Conservation (phyloP, 2,888 invertebrate genomes). For the Thymelicus sylvestris region DNA sequence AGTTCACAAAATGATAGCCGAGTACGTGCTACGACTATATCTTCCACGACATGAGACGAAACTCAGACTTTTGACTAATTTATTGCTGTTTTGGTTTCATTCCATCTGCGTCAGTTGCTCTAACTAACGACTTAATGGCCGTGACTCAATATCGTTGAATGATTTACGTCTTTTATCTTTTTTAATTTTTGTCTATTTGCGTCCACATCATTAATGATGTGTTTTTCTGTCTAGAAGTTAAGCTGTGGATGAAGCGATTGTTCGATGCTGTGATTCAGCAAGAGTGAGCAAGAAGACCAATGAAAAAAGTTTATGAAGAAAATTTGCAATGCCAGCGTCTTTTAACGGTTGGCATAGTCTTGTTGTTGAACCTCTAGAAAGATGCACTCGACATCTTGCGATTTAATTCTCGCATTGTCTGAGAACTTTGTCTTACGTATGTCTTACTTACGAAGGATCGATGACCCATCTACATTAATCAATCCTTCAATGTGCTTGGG, state of each 20-base stretch:
- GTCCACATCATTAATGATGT: constrained; percentile 23
- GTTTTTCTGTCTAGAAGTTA: constrained; percentile 18
- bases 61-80: constrained; percentile 51
- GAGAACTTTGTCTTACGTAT: constrained; percentile 46
- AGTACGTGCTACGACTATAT: constrained; percentile 21
- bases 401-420: constrained; percentile 21
- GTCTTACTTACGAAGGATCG: constrained; percentile 15
- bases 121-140: constrained; percentile 57
- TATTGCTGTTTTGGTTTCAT: constrained; percentile 64
- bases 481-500: no score
- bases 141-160: constrained; percentile 68
- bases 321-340: constrained; percentile 9
- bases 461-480: no score
- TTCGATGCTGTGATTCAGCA: constrained; percentile 1
- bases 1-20: constrained; percentile 24
- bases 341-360: neutral
- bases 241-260: constrained; percentile 1
- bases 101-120: constrained; percentile 66
- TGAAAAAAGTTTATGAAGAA: constrained; percentile 11
- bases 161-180: constrained; percentile 60
- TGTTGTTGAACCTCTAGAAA: neutral
- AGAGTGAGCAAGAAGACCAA: neutral
- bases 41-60: constrained; percentile 24
- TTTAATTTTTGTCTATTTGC: constrained; percentile 47
- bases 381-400: neutral